Base-by-base conservation (phyloP, 2,113 vertebrate genomes). In the Ivindomyrus marchei region DNA sequence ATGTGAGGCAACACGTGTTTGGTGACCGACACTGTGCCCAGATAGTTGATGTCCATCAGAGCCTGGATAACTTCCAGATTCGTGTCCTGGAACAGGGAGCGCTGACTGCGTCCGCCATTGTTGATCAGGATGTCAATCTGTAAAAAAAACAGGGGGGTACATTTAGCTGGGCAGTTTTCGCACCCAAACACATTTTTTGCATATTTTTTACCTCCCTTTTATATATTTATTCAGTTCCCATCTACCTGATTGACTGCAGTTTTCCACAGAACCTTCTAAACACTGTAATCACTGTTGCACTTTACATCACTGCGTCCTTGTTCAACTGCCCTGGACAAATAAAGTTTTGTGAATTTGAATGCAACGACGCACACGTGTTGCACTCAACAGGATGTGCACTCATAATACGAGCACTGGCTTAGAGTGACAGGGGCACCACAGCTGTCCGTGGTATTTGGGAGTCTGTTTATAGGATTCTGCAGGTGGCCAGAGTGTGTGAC, bases 71-170 rank as follows among this genome's bases (percentile, higher is more conserved):
- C 97, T 36, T 97, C 97, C 62, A 98, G 2, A 83, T 90, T 95
- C 19, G 98, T 96, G 36, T 99, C 97, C 91, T 97, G 3, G 31
- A 93, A 97, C 92, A 99, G 89, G 3, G 98, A 98, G 89, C 97
- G 97, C 21, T 99, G 98, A 46, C 95, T 96, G 36, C 96, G 96
- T 31, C 98, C 98, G 0, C 97, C 96, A 0, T 98, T 99, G 95
- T 99, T 99, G 56, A 99, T 93, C 90, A 99, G 93, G 91, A 99
- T 90, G 52, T 99, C 98, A 0, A 99, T 97, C 98, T 97, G 92
- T 87, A 89, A 17, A 91, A 1, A 52, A 85, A 7, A n/a, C 15
- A 1, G 50, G n/a, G n/a, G 46, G 31, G 19, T 9, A 36, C 36
- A 17, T 11, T 31, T 47, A 36, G 31, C 36, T 39, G 74, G 49